Evolutionary conservation across 2,888 invertebrate genomes (phyloP), one percentile per base, ranked within the genome.

Genomic region (Boloria euphrosyne): DNA sequence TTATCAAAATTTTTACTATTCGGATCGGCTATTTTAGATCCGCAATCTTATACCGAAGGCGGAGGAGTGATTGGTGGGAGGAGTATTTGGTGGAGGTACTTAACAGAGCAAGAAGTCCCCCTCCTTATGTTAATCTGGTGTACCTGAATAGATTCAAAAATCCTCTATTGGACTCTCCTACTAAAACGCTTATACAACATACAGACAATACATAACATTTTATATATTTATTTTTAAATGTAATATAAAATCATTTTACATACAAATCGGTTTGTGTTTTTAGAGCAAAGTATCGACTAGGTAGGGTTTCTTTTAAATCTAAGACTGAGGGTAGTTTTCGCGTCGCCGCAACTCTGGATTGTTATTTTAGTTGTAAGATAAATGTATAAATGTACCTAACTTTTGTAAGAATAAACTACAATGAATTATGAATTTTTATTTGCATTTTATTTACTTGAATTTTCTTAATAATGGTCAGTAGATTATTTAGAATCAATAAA

Each of bases 301-400:
- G 22, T 13, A n/a, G n/a, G 50, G 55, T 50, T 52, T 65, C 50
- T 57, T 50, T 74, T 80, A 76, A 78, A 73, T 76, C 72, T 78
- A 80, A 84, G 82, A 84, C 84, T 85, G 85, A 82, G 74, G 60
- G 67, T 55, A 68, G 68, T 66, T 82, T 1, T 38, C 31, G 31
- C 31, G 73, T 77, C 72, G 73, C 82, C 78, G 76, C 74, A 85
- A 87, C 87, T 88, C 85, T 85, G 88, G 87, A 89, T 87, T 89
- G 86, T 84, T 82, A 79, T 81, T 7, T 38, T 78, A 79, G 79
- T 75, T 80, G 31, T 38, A 80, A 77, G 77, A 76, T 80, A 78
- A 83, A 79, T 87, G 88, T 88, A 89, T 82, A 89, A 87, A 87
- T 86, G 85, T 87, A 88, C 82, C 84, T 86, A 86, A 85, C 80